Evolutionary conservation across 2,797 vertebrate genomes (phyloP).

Genomic region (Sebastes melanostomus): DNA sequence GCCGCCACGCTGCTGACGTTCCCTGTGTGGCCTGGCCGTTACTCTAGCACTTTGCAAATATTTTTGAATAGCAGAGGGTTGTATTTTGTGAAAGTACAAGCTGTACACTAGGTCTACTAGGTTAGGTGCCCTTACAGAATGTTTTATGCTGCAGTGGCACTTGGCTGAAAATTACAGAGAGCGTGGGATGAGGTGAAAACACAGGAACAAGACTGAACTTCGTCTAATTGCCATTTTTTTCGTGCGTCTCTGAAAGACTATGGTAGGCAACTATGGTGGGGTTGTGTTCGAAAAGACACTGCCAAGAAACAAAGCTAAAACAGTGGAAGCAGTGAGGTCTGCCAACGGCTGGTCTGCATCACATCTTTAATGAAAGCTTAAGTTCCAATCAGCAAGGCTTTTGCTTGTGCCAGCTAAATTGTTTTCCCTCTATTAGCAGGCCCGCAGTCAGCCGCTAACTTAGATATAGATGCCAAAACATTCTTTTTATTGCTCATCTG

Average conservation of each 20-base stretch:
- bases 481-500: constrained; percentile 31
- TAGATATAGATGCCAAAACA: constrained; percentile 38
- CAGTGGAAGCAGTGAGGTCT: constrained; percentile 23
- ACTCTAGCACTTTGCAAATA: not conserved
- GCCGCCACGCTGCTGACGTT: too few species aligned
- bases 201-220: constrained; percentile 46
- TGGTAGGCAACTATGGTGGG: constrained; percentile 33
- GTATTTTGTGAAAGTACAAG: constrained; percentile 8
- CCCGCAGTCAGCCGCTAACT: constrained; percentile 6
- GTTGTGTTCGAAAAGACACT: constrained; percentile 30
- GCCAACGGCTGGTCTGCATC: constrained; percentile 45
- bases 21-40: not conserved
- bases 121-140: constrained; percentile 32
- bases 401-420: constrained; percentile 40
- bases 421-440: constrained; percentile 49
- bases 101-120: constrained; percentile 13
- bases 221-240: constrained; percentile 43
- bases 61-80: constrained; percentile 13
- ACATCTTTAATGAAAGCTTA: constrained; percentile 61
- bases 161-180: constrained; percentile 49
- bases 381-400: constrained; percentile 47
- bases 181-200: not conserved
- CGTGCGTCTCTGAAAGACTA: constrained; percentile 18
- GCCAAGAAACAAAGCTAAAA: constrained; percentile 48
- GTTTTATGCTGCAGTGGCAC: constrained; percentile 17